Conservation (phyloP, 2,113 vertebrate genomes). For the Tamias sibiricus region DNA sequence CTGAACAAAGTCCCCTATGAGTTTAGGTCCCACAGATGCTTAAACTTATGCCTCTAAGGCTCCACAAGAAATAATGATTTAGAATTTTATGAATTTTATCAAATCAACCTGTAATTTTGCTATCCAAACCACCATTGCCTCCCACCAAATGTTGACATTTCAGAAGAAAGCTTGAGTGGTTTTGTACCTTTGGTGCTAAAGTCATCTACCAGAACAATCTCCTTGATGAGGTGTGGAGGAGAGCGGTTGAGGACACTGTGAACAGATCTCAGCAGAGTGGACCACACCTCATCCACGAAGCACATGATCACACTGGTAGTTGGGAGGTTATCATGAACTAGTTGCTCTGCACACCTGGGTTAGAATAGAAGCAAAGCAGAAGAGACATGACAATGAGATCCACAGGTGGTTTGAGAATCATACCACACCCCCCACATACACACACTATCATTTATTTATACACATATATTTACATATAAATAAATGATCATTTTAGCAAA, state of each 20-base stretch:
- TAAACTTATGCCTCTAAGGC: background rate
- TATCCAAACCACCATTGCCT: background rate
- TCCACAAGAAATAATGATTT: background rate
- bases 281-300: conserved; percentile 99
- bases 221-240: conserved; percentile 91
- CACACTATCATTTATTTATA: background rate
- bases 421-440: background rate
- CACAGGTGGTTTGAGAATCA: background rate
- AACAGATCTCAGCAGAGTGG: conserved; percentile 95
- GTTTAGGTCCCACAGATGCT: background rate
- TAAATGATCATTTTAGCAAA: background rate
- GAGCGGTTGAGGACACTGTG: conserved; percentile 97
- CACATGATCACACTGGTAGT: conserved; percentile 97
- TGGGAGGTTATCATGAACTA: conserved; percentile 92
- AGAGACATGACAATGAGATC: background rate
- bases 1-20: background rate
- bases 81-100: background rate
- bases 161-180: background rate
- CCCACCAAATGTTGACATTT: background rate
- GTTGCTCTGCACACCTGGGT: conserved; percentile 90
- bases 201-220: conserved; percentile 97
- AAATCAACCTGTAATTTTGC: background rate
- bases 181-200: conserved; percentile 94
- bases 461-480: background rate
- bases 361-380: background rate